Conservation (phyloP, 2,888 invertebrate genomes). For the Myopa testacea region DNA sequence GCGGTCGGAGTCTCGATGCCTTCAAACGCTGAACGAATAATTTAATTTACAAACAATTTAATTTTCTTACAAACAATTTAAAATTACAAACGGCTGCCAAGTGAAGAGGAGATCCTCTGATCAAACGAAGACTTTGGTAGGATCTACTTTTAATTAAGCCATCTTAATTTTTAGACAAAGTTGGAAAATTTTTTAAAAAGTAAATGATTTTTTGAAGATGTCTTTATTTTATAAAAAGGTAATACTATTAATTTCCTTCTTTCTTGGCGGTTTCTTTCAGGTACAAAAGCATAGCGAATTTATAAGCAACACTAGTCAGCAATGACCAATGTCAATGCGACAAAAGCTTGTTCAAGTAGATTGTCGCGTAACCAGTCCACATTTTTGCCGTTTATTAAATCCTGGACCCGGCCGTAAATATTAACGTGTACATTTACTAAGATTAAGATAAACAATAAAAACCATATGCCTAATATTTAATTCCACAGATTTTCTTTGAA, state of each 20-base stretch:
- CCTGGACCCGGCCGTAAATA: slow-evolving; percentile 67
- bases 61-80: too few species aligned
- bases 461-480: too few species aligned
- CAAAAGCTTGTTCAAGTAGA: slow-evolving; percentile 61
- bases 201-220: not conserved
- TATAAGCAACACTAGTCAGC: slow-evolving; percentile 61
- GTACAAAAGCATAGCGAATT: slow-evolving; percentile 68
- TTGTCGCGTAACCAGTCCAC: slow-evolving; percentile 68
- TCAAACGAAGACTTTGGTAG: too few species aligned
- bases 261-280: slow-evolving; percentile 48
- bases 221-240: too few species aligned
- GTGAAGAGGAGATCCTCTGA: too few species aligned
- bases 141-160: too few species aligned
- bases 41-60: too few species aligned
- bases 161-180: too few species aligned
- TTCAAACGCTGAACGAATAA: too few species aligned
- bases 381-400: slow-evolving; percentile 68
- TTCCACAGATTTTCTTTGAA: too few species aligned
- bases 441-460: not conserved
- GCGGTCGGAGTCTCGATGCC: too few species aligned
- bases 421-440: slow-evolving; percentile 48
- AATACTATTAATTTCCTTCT: not conserved
- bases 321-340: slow-evolving; percentile 68
- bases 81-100: too few species aligned
- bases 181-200: not conserved